Base-by-base conservation (phyloP, 1,140 invertebrate genomes). In the Plodia interpunctella region DNA sequence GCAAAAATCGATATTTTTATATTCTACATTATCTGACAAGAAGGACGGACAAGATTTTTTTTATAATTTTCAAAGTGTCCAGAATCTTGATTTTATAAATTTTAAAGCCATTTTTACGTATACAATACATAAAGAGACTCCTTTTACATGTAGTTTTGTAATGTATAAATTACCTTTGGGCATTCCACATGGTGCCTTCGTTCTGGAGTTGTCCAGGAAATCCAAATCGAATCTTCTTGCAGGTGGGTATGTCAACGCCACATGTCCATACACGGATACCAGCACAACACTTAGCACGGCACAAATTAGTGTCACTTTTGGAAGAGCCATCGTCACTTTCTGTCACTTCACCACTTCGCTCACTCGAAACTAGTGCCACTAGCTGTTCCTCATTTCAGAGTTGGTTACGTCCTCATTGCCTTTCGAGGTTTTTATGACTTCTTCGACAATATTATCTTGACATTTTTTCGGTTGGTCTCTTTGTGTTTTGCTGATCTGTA, bases 111-210 rank as follows among this genome's bases (percentile, higher is more conserved):
- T n/a, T n/a, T n/a, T n/a, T n/a, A n/a, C n/a, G n/a, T n/a, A n/a
- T n/a, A n/a, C n/a, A n/a, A n/a, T n/a, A n/a, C n/a, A n/a, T n/a
- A n/a, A n/a, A n/a, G n/a, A n/a, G n/a, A n/a, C n/a, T n/a, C n/a
- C n/a, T n/a, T n/a, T n/a, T n/a, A n/a, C n/a, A n/a, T n/a, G n/a
- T n/a, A n/a, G n/a, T n/a, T n/a, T n/a, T n/a, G n/a, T n/a, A 58
- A 54, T 49, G 55, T 54, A 21, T 51, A 64, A 83, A 90, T 93
- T 90, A 98, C 97, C 97, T 95, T 95, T 97, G 5, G 97, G 97
- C 95, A 98, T 98, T 65, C 98, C 98, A 88, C 98, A 99, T 28
- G 97, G 97, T 59, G 94, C 94, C 70, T 95, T 94, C 15, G 97
- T 98, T 70, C 97, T 93, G 55, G 94, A 92, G 80, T 95, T 98